Percentiles rank a stretch among this genome's conserved stretches.
Evolutionary conservation across 2,797 vertebrate species (phyloP).

Genomic region (Pangasius krempfi): DNA sequence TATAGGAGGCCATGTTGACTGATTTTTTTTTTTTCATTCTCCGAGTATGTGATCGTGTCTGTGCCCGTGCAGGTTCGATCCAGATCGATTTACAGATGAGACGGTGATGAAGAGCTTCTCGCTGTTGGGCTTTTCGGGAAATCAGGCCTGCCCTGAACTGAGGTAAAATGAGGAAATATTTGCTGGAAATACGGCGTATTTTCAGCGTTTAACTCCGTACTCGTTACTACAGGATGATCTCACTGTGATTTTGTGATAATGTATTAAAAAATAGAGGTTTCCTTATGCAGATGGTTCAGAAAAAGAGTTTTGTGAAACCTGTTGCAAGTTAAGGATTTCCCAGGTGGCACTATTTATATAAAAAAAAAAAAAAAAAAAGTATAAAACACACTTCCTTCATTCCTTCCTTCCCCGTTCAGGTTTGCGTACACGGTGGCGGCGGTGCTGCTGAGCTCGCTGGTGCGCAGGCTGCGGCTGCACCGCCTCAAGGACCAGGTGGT

Average conservation of each 20-base stretch:
- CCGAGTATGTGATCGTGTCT: slow-evolving; percentile 28
- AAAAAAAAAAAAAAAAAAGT: neutral
- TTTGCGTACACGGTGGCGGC: slow-evolving; percentile 90
- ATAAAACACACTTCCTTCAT: neutral
- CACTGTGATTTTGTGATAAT: neutral
- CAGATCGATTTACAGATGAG: slow-evolving; percentile 89
- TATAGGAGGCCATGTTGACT: neutral
- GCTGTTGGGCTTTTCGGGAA: slow-evolving; percentile 90
- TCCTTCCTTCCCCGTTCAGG: slow-evolving; percentile 64
- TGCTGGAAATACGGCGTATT: neutral
- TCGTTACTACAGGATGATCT: neutral
- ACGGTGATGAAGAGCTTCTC: slow-evolving; percentile 82
- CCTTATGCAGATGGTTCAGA: neutral
- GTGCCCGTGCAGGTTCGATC: slow-evolving; percentile 82
- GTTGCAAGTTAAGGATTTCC: neutral
- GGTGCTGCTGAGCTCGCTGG: slow-evolving; percentile 84
- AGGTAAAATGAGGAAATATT: slow-evolving; percentile 73
- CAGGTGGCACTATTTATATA: neutral
- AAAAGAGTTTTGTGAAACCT: neutral
- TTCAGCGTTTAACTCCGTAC: neutral
- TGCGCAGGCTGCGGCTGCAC: slow-evolving; percentile 82
- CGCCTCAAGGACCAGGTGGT: slow-evolving; percentile 82
- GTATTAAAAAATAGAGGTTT: too few species aligned
- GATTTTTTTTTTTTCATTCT: neutral
- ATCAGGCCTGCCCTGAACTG: slow-evolving; percentile 90